Base-by-base conservation (phyloP, 2,113 vertebrate genomes). In the Manacus vitellinus region DNA sequence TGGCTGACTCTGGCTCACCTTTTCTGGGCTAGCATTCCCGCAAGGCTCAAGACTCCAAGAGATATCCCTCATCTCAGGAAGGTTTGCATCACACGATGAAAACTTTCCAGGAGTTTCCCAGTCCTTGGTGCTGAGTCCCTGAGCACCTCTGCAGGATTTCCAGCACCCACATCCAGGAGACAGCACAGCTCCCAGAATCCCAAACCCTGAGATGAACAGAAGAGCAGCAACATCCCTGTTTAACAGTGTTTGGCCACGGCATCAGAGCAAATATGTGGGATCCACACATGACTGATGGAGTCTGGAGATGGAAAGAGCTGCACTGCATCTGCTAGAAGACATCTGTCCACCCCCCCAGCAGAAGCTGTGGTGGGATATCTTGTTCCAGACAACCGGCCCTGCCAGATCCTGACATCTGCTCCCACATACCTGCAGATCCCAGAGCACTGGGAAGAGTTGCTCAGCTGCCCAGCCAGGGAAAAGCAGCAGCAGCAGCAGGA, bases 201-300 rank as follows among this genome's bases (percentile, higher is more conserved):
- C 83, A 72, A 74, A 73, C 20, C 14, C 49, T 0, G 4, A 71
- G 18, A 46, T 2, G 31, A 55, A 43, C 0, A 61, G 49, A 30
- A 76, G 7, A 41, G 16, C 14, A 2, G 10, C 24, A 62, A 51
- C 5, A 2, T 54, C 58, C 81, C 23, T 28, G 12, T 41, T 47
- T 28, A 51, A 51, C 20, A 33, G 33, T 0, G 0, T 2, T 46
- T 51, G 61, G 9, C 61, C 17, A 12, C 0, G 0, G 23, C 18
- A 67, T n/a, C 84, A 66, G 41, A 27, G 16, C 12, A 76, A 56
- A 30, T 15, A 27, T 5, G 6, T 46, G 52, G 14, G 35, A 72
- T 72, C n/a, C 62, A 39, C 35, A 23, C 41, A 6, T 20, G 78
- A 72, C 51, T 49, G 41, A 84, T 31, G 35, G 61, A 68, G 58